These are phyloP conservation scores for Drosophila percnosoma DNA, from an alignment of 2,888 invertebrate species.

Conservation along the genomic window DNA sequence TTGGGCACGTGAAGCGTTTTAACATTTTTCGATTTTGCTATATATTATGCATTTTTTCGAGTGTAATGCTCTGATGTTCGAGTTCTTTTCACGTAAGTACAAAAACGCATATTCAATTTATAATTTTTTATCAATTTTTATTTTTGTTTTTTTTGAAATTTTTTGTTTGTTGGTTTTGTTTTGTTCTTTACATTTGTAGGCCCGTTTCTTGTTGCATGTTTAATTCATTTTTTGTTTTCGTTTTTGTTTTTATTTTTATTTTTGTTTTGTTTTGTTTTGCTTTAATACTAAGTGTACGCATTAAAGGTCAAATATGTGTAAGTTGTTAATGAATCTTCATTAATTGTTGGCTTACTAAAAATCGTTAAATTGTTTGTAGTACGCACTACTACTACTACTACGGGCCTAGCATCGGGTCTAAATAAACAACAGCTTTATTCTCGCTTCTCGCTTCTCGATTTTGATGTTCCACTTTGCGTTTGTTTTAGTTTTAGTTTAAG, in stretches of 20 bases:
- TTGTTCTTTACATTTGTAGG: slow-evolving; percentile 20
- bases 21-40: no score
- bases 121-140: slow-evolving; percentile 28
- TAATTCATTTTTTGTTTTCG: background rate
- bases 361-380: no score
- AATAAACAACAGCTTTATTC: slow-evolving; percentile 35
- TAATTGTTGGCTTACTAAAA: slow-evolving; percentile 44
- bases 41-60: no score
- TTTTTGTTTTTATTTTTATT: slow-evolving; percentile 18
- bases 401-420: slow-evolving; percentile 25
- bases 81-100: background rate
- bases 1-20: no score
- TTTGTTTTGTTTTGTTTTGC: background rate
- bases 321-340: slow-evolving; percentile 47
- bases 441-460: slow-evolving; percentile 3
- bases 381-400: background rate
- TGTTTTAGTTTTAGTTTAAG: slow-evolving; percentile 2
- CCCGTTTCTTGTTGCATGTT: background rate
- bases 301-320: slow-evolving; percentile 68
- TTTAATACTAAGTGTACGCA: slow-evolving; percentile 73
- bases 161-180: slow-evolving; percentile 3
- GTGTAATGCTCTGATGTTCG: no score
- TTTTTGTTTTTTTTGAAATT: slow-evolving; percentile 25
- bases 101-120: slow-evolving; percentile 8
- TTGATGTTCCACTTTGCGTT: background rate